Evolutionary conservation across 2,888 invertebrate species (phyloP), one percentile per base, ranked within the genome.

Genomic region (Uloborus plumipes): DNA sequence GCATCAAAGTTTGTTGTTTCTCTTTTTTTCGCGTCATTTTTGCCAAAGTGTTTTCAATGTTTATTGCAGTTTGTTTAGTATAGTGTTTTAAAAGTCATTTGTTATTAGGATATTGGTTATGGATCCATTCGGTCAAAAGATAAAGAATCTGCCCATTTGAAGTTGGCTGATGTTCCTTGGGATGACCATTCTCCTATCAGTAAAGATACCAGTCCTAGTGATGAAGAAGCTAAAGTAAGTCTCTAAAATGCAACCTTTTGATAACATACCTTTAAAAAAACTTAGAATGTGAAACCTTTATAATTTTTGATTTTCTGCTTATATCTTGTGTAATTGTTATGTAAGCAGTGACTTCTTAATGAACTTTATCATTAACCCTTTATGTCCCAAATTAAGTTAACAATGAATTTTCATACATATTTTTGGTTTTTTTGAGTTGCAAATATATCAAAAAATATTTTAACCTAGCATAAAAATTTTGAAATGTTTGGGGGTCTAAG

Each of bases 61-160:
- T 67, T 67, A 53, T 53, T 22, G 11, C 0, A 26, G 26, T 14
- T 4, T 51, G 9, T 20, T 62, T 20, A 1, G 14, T 26, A n/a
- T 1, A 9, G 0, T 62, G 62, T 66, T 49, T 66, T 18, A 58
- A 20, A 14, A 20, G 14, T 58, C 13, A 14, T 20, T 20, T 67
- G 2, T 53, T 39, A 39, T 22, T 70, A 93, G 92, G 94, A 94
- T 87, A 92, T 92, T 86, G 94, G 94, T 0, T 94, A 94, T 87
- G 94, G 93, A 0, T 94, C 94, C 0, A 93, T 94, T 0, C 90
- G 93, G 15, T 93, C 93, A 0, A 92, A 92, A 51, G 91, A 91
- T 69, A 91, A 78, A 61, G 76, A 84, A 3, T 50, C 86, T 84
- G 86, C 83, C 15, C 84, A 85, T 58, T 79, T 85, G 18, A 87